Evolutionary conservation across 2,113 vertebrate genomes (phyloP), one percentile per base, ranked within the genome.

Genomic region (Campylomormyrus tamandua): DNA sequence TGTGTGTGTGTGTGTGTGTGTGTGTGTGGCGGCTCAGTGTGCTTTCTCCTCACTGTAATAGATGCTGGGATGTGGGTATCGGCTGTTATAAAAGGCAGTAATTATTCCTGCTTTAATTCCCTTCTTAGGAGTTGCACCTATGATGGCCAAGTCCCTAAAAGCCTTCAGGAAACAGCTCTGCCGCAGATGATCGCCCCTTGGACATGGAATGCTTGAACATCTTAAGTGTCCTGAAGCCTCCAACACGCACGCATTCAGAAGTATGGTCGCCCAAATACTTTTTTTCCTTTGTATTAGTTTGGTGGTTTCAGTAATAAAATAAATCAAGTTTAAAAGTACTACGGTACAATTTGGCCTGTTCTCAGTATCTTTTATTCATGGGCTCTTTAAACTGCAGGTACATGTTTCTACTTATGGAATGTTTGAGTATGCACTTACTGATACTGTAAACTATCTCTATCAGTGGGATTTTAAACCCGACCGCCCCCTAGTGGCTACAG

Each of bases 71-170:
- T 7, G 35, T 42, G 15, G 17, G 5, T 39, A 45, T 85, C 19
- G 45, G 5, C 70, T 19, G n/a, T 70, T 13, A 19, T 39, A 39
- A 3, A 39, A 39, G 4, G 17, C 35, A 39, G 62, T 62, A 89
- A 0, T 87, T 9, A 53, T 62, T 58, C 85, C 2, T 88, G 10
- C 89, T 90, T 15, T 19, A n/a, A 58, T 11, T 87, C 11, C 52
- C 31, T 31, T 84, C 42, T 48, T 19, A 97, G 97, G 94, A 95
- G 94, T 97, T 10, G 96, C 96, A 88, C 97, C 97, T 89, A 97
- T 97, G 92, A 98, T 98, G 97, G 97, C 94, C 88, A 97, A 97
- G 93, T 96, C 96, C 62, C 92, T 97, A 90, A 97, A 95, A 93
- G 94, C 95, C 1, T 95, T 97, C 91, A 96, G 94, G 93, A 97